Evolutionary conservation across 1,140 invertebrate species (phyloP).

Genomic region (Bilobella aurantiaca): DNA sequence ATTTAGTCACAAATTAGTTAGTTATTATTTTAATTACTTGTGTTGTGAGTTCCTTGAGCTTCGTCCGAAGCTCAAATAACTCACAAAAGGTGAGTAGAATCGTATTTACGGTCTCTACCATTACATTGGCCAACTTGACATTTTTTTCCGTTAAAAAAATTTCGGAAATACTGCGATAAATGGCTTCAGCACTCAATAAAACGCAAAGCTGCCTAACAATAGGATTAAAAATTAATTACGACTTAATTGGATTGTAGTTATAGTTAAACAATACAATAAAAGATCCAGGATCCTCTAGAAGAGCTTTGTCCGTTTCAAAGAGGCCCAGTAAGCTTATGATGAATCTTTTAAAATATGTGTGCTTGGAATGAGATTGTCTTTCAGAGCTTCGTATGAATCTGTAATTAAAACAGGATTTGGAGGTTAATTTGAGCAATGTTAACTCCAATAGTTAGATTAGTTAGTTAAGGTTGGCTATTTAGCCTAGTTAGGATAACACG

Average conservation of each 20-base stretch:
- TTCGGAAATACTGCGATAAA: constrained; percentile 75
- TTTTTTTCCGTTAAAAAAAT: constrained; percentile 70
- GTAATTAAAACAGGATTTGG: neutral
- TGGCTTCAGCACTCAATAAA: constrained; percentile 80
- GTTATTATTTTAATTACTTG: constrained; percentile 49
- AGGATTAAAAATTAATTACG: constrained; percentile 11
- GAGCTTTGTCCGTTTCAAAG: constrained; percentile 68
- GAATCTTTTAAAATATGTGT: no score
- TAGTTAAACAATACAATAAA: constrained; percentile 60
- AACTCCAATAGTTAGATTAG: no score
- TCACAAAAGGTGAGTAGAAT: constrained; percentile 96
- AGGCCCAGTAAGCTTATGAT: no score
- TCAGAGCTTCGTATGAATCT: neutral
- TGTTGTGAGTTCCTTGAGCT: constrained; percentile 70
- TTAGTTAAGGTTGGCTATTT: neutral
- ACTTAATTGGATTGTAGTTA: neutral
- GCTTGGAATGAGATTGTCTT: no score
- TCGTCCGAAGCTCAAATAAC: constrained; percentile 76
- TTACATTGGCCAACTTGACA: constrained; percentile 73
- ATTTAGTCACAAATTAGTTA: neutral
- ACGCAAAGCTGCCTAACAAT: constrained; percentile 74
- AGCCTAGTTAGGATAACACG: constrained; percentile 20
- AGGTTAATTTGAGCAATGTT: no score
- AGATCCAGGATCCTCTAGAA: constrained; percentile 83
- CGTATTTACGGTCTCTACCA: constrained; percentile 85